Evolutionary conservation across 2,113 vertebrate species (phyloP), one percentile per base, ranked within the genome.

Genomic region (Mus musculus): DNA sequence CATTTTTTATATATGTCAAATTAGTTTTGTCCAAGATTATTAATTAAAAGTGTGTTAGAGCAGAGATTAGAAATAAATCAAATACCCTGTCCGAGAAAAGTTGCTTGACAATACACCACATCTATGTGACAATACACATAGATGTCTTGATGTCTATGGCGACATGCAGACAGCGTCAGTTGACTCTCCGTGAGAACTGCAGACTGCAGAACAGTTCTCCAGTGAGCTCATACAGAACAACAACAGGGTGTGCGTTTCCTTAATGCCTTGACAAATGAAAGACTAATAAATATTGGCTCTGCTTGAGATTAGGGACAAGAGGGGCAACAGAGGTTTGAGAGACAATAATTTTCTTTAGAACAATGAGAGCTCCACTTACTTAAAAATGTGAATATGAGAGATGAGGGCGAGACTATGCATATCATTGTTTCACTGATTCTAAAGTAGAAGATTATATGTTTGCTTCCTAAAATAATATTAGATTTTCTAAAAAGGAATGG

Each of bases 401-500:
- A 36, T 2, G 30, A 33, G 36, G 71, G 49, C 80, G 54, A 84
- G 67, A 90, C 63, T 80, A 67, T 78, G 24, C 89, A 89, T 73
- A 14, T 84, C 9, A 89, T 20, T n/a, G 72, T 77, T 95, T 94
- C 39, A 39, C 69, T 42, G 30, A 73, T 73, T 39, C 46, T 42
- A 73, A 95, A 96, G 76, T 75, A 91, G 42, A 75, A 20, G 30
- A 36, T 61, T 87, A 71, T 75, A 86, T 39, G 87, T 96, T 97
- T 89, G 87, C 54, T 95, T 17, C 72, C 49, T 90, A 84, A 96
- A 87, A 93, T 90, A 72, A 92, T 36, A 94, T 14, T 89, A 39
- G 63, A n/a, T 91, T 80, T 91, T 95, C 90, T 88, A 88, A 88
- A 36, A 80, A 95, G 78, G 42, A 22, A 94, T 88, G 52, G 33